Evolutionary conservation across 2,113 vertebrate genomes (phyloP).

Genomic region (Pedetes capensis): DNA sequence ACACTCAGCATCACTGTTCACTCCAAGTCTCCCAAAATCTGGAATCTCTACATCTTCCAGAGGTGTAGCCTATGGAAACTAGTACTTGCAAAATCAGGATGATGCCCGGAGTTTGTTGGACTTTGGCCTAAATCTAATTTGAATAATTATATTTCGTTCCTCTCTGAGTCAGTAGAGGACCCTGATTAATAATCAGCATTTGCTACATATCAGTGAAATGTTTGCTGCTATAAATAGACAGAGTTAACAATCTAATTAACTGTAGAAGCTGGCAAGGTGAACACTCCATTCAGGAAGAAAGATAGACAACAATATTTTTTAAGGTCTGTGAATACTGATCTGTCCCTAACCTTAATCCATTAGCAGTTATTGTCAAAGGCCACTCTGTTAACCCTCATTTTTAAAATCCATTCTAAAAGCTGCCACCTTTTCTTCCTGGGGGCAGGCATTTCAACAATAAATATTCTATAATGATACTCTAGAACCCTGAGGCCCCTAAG

Average conservation of each 20-base stretch:
- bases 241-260: conserved; percentile 79
- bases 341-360: conserved; percentile 62
- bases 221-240: conserved; percentile 75
- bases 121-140: conserved; percentile 71
- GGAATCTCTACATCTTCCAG: conserved; percentile 49
- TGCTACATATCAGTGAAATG: conserved; percentile 66
- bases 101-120: conserved; percentile 65
- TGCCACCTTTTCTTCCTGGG: conserved; percentile 40
- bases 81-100: conserved; percentile 59
- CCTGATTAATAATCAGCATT: conserved; percentile 76
- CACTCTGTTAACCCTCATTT: conserved; percentile 47
- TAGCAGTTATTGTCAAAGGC: conserved; percentile 66
- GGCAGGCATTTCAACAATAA: conserved; percentile 49
- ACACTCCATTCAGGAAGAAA: conserved; percentile 53
- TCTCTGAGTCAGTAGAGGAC: conserved; percentile 61
- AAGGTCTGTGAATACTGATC: conserved; percentile 45
- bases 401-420: conserved; percentile 37
- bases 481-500: neutral
- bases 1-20: conserved; percentile 54
- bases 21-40: conserved; percentile 9
- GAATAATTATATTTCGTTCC: conserved; percentile 72
- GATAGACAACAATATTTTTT: conserved; percentile 60
- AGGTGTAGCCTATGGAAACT: conserved; percentile 12
- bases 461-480: conserved; percentile 31
- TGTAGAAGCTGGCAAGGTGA: conserved; percentile 65